Conservation (phyloP, 2,888 invertebrate species). For the Erebia epiphron region DNA sequence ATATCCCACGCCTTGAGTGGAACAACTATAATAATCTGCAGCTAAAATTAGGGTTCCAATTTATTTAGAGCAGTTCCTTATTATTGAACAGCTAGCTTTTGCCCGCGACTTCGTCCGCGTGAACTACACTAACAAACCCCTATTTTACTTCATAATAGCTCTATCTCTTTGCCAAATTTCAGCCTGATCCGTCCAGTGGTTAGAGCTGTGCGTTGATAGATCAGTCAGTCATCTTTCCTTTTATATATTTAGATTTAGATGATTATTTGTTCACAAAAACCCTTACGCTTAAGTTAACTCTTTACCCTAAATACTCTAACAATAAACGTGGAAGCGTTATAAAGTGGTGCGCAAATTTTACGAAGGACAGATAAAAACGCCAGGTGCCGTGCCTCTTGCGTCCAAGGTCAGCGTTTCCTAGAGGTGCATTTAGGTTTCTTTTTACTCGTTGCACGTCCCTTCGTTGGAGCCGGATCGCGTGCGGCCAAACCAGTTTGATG, state of each 20-base stretch:
- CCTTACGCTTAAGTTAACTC: too few relatives aligned
- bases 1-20: conserved; percentile 31
- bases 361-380: conserved; percentile 79
- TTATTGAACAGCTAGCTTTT: background rate
- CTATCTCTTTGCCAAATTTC: too few relatives aligned
- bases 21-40: conserved; percentile 8
- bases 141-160: too few relatives aligned
- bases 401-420: conserved; percentile 81
- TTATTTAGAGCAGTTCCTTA: background rate
- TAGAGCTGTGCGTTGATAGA: too few relatives aligned
- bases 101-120: too few relatives aligned
- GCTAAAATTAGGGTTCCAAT: background rate
- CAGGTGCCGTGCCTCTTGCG: conserved; percentile 79
- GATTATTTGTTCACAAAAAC: too few relatives aligned
- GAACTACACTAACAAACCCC: too few relatives aligned
- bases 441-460: conserved; percentile 80
- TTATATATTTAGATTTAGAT: too few relatives aligned
- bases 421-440: conserved; percentile 81
- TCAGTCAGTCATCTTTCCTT: too few relatives aligned
- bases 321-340: conserved; percentile 52
- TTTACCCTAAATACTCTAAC: conserved; percentile 5
- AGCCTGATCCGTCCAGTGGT: too few relatives aligned
- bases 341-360: conserved; percentile 74
- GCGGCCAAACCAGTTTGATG: conserved; percentile 77
- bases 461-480: conserved; percentile 73